Base-by-base conservation (phyloP, 2,113 vertebrate genomes). In the Gallinago paraguaiae region DNA sequence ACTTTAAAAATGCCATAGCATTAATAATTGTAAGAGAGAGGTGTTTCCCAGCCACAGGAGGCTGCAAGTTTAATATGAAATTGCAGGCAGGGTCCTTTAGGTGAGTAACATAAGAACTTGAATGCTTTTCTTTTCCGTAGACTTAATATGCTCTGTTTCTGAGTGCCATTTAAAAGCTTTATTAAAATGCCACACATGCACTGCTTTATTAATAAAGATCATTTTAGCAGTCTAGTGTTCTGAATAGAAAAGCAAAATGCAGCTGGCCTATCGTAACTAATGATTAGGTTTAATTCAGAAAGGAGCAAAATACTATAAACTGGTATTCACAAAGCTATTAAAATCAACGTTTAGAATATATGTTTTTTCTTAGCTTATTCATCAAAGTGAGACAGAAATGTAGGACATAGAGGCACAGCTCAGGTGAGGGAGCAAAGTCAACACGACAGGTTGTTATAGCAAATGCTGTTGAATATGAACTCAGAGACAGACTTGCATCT, bases 201-300 rank as follows among this genome's bases (percentile, higher is more conserved):
- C 17, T 65, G 33, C 27, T 92, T 95, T 88, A 86, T 93, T 96
- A 91, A 85, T 86, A 54, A 95, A 81, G 45, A 86, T 70, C 33
- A 33, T 86, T 97, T 93, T 59, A 70, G 51, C 60, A 93, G 39
- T 56, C 57, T 91, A 28, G 31, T 64, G 35, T 77, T 95, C 86
- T 80, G 65, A 92, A 85, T 27, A 93, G 61, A 87, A 94, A 92
- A 93, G 85, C 31, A 91, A 93, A 97, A 77, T 61, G 39, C 39
- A 50, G 37, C 65, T 85, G 78, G 95, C 86, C 82, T 90, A 5
- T 37, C 56, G 35, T 46, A 93, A 60, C 51, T 78, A 46, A 82
- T 80, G 54, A 88, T 69, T 86, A 92, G 60, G 33, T 71, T 95
- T 95, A 68, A 85, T 61, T 84, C 83, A 91, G 51, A 86, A 64